These are phyloP conservation scores for Brachyhypopomus gauderio DNA, from an alignment of 2,113 vertebrate genomes.

Conservation along the genomic window DNA sequence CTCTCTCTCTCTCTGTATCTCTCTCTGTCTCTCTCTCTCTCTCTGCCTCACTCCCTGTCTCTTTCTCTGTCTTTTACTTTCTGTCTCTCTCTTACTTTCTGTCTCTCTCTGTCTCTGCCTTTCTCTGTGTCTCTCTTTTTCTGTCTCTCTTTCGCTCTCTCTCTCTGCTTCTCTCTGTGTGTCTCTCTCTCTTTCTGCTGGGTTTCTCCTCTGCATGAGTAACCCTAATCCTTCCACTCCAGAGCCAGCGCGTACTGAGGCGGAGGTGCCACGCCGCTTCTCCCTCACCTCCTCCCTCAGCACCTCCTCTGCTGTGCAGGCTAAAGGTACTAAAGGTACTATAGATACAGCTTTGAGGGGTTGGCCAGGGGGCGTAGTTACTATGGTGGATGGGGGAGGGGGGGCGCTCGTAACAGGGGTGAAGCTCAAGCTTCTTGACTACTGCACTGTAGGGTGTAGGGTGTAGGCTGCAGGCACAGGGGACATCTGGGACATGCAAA, in stretches of 20 bases:
- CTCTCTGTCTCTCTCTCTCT: background rate
- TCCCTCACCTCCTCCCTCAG: constrained; percentile 86
- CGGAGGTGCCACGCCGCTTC: constrained; percentile 78
- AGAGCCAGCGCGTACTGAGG: constrained; percentile 49
- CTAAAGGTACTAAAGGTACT: constrained; percentile 81
- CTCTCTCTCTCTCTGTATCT: background rate
- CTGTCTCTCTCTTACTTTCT: no score
- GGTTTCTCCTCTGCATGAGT: constrained; percentile 15
- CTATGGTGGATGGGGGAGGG: no score
- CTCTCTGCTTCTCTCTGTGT: background rate
- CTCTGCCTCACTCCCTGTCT: no score
- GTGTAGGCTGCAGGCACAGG: no score
- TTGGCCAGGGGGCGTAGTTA: no score
- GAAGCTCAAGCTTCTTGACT: no score
- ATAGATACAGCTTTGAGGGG: constrained; percentile 8
- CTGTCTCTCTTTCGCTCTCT: background rate
- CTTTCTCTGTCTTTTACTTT: background rate
- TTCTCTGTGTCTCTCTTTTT: no score
- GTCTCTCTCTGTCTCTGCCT: background rate
- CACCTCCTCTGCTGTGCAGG: constrained; percentile 76
- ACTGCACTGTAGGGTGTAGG: no score
- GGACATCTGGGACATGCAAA: no score
- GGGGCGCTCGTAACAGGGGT: no score
- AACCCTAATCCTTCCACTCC: constrained; percentile 43
- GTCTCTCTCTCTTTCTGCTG: background rate